Evolutionary conservation across 2,888 invertebrate genomes (phyloP), one percentile per base, ranked within the genome.

Genomic region (Ophion ventricosus): DNA sequence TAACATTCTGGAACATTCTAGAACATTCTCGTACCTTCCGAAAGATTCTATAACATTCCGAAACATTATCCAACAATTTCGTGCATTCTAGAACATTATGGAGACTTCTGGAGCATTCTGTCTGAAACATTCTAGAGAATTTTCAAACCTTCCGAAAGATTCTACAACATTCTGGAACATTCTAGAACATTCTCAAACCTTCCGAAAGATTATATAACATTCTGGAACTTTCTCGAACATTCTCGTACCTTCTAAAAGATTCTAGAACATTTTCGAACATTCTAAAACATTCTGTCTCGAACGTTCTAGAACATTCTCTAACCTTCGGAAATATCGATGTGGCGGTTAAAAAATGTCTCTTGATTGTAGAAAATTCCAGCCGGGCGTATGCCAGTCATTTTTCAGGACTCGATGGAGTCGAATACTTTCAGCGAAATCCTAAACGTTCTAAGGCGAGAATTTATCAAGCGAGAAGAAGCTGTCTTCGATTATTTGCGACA

Each of bases 331-430:
- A 57, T 2, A 8, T n/a, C 57, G 3, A 57, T 57, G 1, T 57
- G 57, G 8, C 20, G 1, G n/a, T 40, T 29, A 63, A 17, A 63
- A 17, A 66, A 74, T 79, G 74, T 81, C 87, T 79, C n/a, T 4
- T 29, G 49, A 49, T 91, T 91, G 26, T 93, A 96, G 96, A 94
- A 95, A 90, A 95, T 96, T 88, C 93, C 94, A 2, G 95, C 96
- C 0, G 88, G 91, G 1, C 94, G 94, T 81, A 93, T 96, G 54
- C 95, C 96, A 0, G 92, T 93, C 0, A 95, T 97, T 86, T 96
- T 97, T 91, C 94, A 94, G 90, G 95, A 96, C 88, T 95, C 96
- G 0, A 92, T 97, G 82, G 96, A 97, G 85, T 95, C 95, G 80
- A 94, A 95, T 63, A 94, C 95, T 1, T 94, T 97, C 3, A 95